phyloP scores from a whole-genome alignment of 2,888 invertebrate species.

The Luperina testacea region DNA sequence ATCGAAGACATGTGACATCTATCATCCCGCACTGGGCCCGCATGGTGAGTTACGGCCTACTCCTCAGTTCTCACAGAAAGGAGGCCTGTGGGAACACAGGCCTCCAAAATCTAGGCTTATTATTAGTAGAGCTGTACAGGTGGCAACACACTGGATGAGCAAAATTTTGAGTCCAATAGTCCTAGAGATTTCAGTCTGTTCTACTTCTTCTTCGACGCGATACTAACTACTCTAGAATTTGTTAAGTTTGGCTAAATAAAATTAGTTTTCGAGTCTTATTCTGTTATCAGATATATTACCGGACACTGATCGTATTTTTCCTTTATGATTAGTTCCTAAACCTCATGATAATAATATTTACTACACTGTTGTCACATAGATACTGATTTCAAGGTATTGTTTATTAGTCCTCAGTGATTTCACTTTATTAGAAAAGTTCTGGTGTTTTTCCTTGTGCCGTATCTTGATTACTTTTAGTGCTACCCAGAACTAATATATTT shows the following conservation, averaged over 20 bases:
- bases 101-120: no score
- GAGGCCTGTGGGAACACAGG: no score
- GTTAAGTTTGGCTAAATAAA: background rate
- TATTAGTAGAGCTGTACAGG: background rate
- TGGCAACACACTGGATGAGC: background rate
- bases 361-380: conserved; percentile 5
- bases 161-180: background rate
- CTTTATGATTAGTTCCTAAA: conserved; percentile 19
- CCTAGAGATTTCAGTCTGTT: background rate
- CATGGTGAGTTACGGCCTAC: no score
- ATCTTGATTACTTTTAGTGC: conserved; percentile 19
- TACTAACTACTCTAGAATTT: background rate
- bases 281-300: background rate
- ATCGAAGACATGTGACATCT: no score
- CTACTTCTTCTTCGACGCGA: background rate
- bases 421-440: conserved; percentile 6
- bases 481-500: conserved; percentile 24
- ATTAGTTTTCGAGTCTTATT: background rate
- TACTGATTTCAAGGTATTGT: conserved; percentile 20
- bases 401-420: conserved; percentile 20
- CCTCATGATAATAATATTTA: conserved; percentile 12
- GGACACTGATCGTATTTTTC: conserved; percentile 7
- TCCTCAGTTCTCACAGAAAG: no score
- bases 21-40: no score
- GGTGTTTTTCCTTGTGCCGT: conserved; percentile 31